Percentiles rank a stretch among this genome's conserved stretches.
Evolutionary conservation across 30 jellyfish, hydroid and myxozoan genomes (phyloP).

Genomic region (Morbakka virulenta): DNA sequence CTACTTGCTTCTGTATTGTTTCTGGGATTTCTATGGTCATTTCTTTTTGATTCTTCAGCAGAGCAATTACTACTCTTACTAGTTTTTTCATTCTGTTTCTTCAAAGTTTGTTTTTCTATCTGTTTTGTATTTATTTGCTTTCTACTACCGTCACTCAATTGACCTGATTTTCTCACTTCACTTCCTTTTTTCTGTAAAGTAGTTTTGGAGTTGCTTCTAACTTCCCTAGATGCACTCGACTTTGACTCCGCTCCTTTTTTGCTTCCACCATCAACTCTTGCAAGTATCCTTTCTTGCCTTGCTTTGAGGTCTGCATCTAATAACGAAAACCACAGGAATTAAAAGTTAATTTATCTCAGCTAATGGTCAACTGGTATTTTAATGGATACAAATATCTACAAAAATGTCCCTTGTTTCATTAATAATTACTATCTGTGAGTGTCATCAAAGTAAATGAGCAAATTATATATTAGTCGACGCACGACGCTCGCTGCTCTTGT

Average conservation of each 20-base stretch:
- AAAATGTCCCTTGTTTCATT: no score
- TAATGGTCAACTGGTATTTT: no score
- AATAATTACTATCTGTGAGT: no score
- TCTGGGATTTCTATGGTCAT: neutral
- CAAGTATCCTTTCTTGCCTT: constrained; percentile 54
- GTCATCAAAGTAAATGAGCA: no score
- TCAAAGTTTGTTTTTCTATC: neutral
- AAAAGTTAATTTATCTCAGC: neutral
- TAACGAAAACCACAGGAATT: neutral
- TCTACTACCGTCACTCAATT: neutral
- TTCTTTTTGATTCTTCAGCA: neutral
- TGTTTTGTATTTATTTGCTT: neutral
- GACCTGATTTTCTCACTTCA: neutral
- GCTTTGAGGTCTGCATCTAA: constrained; percentile 73
- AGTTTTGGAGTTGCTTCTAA: neutral
- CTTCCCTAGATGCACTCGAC: neutral
- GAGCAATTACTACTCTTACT: neutral
- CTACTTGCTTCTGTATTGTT: neutral
- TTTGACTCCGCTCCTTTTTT: constrained; percentile 2
- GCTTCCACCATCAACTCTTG: constrained; percentile 52
- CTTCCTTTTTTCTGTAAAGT: neutral
- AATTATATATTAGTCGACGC: no score
- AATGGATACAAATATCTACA: no score
- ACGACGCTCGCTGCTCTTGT: no score
- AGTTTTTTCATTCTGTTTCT: neutral